Percentiles rank a stretch among this genome's conserved stretches.
Conservation (phyloP, 2,797 vertebrate genomes). For the Cygnus olor region DNA sequence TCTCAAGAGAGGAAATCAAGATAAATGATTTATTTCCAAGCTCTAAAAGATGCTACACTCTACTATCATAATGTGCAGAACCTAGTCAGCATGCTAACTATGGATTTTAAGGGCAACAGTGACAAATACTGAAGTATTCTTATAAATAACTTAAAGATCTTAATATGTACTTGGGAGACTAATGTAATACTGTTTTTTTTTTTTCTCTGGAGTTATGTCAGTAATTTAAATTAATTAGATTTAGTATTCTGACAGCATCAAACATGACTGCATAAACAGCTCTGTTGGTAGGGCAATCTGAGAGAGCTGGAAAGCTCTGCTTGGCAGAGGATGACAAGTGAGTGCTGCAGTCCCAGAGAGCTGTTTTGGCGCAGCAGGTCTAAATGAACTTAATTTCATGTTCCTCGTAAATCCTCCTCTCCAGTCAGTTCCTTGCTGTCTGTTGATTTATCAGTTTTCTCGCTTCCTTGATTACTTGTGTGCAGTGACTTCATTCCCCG, state of each 20-base stretch:
- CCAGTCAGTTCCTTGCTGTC: not conserved
- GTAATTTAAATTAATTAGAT: not conserved
- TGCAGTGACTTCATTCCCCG: not conserved
- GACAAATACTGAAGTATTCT: not conserved
- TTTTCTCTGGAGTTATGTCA: not conserved
- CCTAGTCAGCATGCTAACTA: not conserved
- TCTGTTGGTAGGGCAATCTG: not conserved
- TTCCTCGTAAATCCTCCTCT: slow-evolving; percentile 16
- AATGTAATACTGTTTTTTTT: not conserved
- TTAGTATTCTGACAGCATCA: not conserved
- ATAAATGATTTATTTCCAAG: not conserved
- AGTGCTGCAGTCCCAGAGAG: not conserved
- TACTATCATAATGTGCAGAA: not conserved
- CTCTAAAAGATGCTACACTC: not conserved
- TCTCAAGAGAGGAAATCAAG: not conserved
- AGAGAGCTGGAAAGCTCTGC: not conserved
- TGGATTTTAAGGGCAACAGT: not conserved
- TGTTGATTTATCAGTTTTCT: slow-evolving; percentile 11
- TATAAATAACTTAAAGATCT: not conserved
- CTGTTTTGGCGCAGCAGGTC: not conserved
- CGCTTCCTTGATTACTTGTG: not conserved
- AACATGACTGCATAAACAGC: not conserved
- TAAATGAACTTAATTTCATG: not conserved
- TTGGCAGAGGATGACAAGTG: not conserved
- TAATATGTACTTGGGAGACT: not conserved